Base-by-base conservation (phyloP, 2,797 vertebrate genomes). In the Apogon talboti region DNA sequence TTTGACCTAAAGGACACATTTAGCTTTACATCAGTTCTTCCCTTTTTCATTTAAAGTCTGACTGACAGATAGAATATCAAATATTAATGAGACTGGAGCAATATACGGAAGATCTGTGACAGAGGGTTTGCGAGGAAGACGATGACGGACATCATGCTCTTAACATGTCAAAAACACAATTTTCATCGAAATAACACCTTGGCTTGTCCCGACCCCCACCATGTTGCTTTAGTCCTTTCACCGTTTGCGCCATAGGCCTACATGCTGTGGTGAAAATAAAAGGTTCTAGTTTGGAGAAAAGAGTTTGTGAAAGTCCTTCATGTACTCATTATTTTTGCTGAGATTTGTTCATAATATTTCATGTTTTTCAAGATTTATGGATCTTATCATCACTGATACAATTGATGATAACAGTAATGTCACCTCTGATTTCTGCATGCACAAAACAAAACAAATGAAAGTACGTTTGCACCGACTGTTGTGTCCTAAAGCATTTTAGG, bases 1-100 rank as follows among this genome's bases (percentile, higher is more conserved):
- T 66, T 66, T 72, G 75, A 84, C 81, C 79, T 69, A 70, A 73
- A 81, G 77, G 87, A 78, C 70, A 82, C 58, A 67, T 75, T 77
- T 57, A 66, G 76, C 18, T 12, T 74, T 28, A 56, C 73, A 83
- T 81, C 71, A 82, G 63, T 58, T 47, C 70, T 79, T 67, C 81
- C 41, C 44, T 75, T 59, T 74, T 63, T 66, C 54, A 74, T 78
- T 76, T 54, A 35, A 56, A 52, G 28, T 42, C 45, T 86, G 87
- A 91, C 55, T 89, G 90, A 87, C 83, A 81, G 81, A 41, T 43
- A 59, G 38, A 79, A 85, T 76, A 70, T 89, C 21, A 84, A 84
- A 83, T 62, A 79, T 84, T 85, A 85, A 91, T 89, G 86, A 82
- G 52, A 58, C 14, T 50, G 75, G 56, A 71, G 63, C 55, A 50